Percentiles rank a stretch among this genome's conserved stretches.
These are phyloP conservation scores for Epizoanthus fatuus DNA, from an alignment of 92 coral and sea anemone genomes.

Conservation along the genomic window DNA sequence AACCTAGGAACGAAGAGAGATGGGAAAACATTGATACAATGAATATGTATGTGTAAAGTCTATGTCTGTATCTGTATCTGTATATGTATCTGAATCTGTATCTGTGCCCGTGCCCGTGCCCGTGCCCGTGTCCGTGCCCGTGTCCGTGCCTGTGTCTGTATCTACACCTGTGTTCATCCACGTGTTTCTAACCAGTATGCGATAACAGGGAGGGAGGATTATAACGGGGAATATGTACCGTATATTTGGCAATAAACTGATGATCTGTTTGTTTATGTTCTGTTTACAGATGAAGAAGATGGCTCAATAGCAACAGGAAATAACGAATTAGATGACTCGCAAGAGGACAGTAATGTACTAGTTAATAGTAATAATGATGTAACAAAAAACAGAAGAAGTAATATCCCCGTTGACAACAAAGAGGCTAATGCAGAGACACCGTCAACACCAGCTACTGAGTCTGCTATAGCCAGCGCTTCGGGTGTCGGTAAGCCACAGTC, in stretches of 20 bases:
- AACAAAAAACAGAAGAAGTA: background rate
- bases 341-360: background rate
- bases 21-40: too few species aligned
- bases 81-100: too few species aligned
- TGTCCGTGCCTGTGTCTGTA: too few species aligned
- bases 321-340: background rate
- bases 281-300: constrained; percentile 13
- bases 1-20: too few species aligned
- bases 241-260: background rate
- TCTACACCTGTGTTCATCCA: too few species aligned
- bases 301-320: background rate
- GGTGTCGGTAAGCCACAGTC: too few species aligned
- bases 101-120: too few species aligned
- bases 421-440: background rate
- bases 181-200: too few species aligned
- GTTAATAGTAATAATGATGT: background rate
- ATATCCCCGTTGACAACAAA: background rate
- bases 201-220: background rate
- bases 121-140: too few species aligned
- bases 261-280: background rate
- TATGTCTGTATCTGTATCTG: too few species aligned
- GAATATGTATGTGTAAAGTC: too few species aligned
- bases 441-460: background rate
- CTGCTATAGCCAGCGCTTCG: too few species aligned
- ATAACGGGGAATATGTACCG: background rate